A percentile compares a stretch with the other conserved stretches of the same genome.
Conservation (phyloP, 1,140 invertebrate species). For the Drosophila sulfurigaster region DNA sequence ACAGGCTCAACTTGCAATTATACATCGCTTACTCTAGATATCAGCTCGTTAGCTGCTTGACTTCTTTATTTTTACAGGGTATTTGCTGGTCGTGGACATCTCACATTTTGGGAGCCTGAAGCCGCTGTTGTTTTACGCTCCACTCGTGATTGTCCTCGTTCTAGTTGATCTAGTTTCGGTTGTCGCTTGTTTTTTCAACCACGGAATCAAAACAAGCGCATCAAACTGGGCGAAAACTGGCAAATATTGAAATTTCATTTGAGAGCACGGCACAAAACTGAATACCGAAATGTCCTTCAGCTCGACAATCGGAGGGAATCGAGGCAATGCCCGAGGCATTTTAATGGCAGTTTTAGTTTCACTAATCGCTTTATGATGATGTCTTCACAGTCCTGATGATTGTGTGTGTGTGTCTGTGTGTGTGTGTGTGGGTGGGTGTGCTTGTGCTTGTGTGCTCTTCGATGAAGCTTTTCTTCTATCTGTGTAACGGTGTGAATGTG, state of each 20-base stretch:
- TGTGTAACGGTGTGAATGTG: constrained; percentile 14
- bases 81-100: background rate
- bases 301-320: constrained; percentile 8
- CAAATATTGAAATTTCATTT: constrained; percentile 63
- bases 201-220: constrained; percentile 48
- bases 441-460: constrained; percentile 10
- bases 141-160: constrained; percentile 51
- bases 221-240: constrained; percentile 29
- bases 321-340: constrained; percentile 55
- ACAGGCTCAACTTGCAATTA: background rate
- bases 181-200: constrained; percentile 27
- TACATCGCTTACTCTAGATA: too few species aligned
- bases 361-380: constrained; percentile 79
- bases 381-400: constrained; percentile 44
- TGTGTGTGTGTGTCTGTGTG: constrained; percentile 29
- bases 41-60: too few species aligned
- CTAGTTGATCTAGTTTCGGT: constrained; percentile 62
- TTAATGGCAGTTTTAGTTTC: constrained; percentile 77
- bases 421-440: constrained; percentile 4
- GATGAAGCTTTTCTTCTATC: constrained; percentile 28
- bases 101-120: too few species aligned
- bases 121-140: constrained; percentile 13
- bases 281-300: constrained; percentile 49
- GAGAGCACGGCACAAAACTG: constrained; percentile 15
- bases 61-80: background rate